Base-by-base conservation (phyloP, 2,113 vertebrate genomes). In the Origma solitaria region DNA sequence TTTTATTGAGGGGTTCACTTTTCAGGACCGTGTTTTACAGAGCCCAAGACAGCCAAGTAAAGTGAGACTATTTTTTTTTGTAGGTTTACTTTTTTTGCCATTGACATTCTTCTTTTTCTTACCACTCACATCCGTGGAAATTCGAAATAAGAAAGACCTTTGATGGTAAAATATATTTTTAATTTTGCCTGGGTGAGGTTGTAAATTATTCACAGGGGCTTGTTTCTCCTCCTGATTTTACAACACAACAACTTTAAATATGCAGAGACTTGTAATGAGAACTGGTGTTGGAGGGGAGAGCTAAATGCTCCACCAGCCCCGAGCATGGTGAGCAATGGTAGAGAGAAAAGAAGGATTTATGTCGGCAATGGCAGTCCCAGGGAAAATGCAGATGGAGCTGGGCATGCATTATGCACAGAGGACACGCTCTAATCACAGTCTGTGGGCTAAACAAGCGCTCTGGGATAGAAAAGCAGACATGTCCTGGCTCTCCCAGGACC, bases 111-210 rank as follows among this genome's bases (percentile, higher is more conserved):
- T 35, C 90, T 69, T 83, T 76, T 81, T 54, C 61, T 90, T 90
- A 56, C 80, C 16, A 11, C 78, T 95, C 6, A 20, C 77, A 70
- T 95, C 77, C 22, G 12, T 60, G 30, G 66, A 93, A 97, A 93
- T 89, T 56, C 49, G 50, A 92, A 90, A 70, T 84, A 97, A 85
- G 71, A 33, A 69, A 84, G 91, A 90, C 81, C 51, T 97, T 95
- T 94, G 89, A 94, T 60, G 76, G 76, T 97, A 96, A 98, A 97
- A 98, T 98, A 98, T 98, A 97, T 97, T 98, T 98, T 98, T 98
- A 98, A 98, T 98, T 98, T 98, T 95, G 96, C 87, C 85, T 81
- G 94, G 94, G 64, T 79, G 10, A 91, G 79, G 72, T 71, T 44
- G 94, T 98, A 90, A 98, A 98, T 98, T 98, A 98, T 98, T 98